Percentiles rank a stretch among this genome's conserved stretches.
Evolutionary conservation across 2,888 invertebrate species (phyloP).

Genomic region (Orthonevra nobilis): DNA sequence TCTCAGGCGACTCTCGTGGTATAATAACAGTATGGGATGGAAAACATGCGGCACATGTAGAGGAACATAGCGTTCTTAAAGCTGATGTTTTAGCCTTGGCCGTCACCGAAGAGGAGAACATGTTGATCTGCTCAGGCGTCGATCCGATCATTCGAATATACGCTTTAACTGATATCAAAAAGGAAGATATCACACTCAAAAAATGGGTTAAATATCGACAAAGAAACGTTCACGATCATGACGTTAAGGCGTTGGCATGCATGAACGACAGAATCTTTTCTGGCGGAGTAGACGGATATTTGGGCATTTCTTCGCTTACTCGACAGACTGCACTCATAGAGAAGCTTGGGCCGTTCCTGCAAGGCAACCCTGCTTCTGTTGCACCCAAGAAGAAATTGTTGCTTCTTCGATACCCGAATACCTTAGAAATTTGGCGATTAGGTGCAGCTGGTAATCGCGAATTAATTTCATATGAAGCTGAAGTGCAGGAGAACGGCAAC

Average conservation of each 20-base stretch:
- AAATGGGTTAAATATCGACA: constrained; percentile 93
- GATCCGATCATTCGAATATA: constrained; percentile 91
- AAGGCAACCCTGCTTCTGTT: constrained; percentile 82
- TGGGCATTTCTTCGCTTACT: constrained; percentile 87
- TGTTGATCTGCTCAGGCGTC: constrained; percentile 89
- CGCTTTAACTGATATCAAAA: constrained; percentile 83
- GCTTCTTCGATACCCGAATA: constrained; percentile 83
- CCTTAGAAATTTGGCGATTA: constrained; percentile 85
- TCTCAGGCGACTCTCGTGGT: constrained; percentile 94
- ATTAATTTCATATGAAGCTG: constrained; percentile 72
- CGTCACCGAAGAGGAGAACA: constrained; percentile 85
- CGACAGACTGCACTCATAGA: constrained; percentile 81
- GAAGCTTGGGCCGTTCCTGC: constrained; percentile 87
- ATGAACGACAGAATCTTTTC: constrained; percentile 85
- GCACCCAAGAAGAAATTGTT: constrained; percentile 82
- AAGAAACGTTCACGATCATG: constrained; percentile 91
- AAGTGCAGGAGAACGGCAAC: constrained; percentile 72
- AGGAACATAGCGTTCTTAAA: constrained; percentile 89
- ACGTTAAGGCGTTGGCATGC: constrained; percentile 88
- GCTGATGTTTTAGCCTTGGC: constrained; percentile 90
- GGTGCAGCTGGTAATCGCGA: constrained; percentile 75
- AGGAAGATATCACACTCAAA: constrained; percentile 81
- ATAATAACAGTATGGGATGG: constrained; percentile 94
- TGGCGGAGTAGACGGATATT: constrained; percentile 90
- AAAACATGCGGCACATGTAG: constrained; percentile 87